Base-by-base conservation (phyloP, 2,888 invertebrate genomes). In the Drosophila fungiperda region DNA sequence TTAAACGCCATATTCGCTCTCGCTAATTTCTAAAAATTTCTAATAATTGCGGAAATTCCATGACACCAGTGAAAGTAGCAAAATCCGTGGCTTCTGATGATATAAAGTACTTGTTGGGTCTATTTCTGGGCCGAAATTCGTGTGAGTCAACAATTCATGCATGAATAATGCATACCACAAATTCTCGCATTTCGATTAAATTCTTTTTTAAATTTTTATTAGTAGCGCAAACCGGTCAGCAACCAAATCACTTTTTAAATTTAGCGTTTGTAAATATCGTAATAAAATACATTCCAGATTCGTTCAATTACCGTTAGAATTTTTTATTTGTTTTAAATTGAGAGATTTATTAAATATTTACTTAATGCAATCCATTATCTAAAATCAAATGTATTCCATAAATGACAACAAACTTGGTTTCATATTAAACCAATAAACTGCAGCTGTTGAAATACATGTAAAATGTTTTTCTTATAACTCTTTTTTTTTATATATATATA, bases 41-140 rank as follows among this genome's bases (percentile, higher is more conserved):
- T 45, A 45, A 23, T 45, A 70, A 78, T 68, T 73, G 78, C 68
- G 64, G 36, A 63, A 65, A 78, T 78, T 78, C 75, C 75, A 59
- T 9, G 50, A 26, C 66, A 78, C 45, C 23, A 23, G 65, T 63
- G 59, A 79, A 72, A 78, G 68, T 78, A 45, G 4, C 15, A 3
- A 40, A n/a, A 9, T 9, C 2, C 40, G n/a, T 40, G 40, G n/a
- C 40, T 40, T 1, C n/a, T n/a, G n/a, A 23, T 23, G 8, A 23
- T 23, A 45, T 23, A 15, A 23, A 15, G 15, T 23, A 23, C 45
- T 45, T 45, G 3, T 8, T 23, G 45, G 8, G 8, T 45, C 15
- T 23, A 23, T 15, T 23, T 45, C 20, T 8, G 8, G 15, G 20
- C 15, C 15, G 20, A 8, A 45, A 8, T 45, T 45, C 20, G 45